Conservation (phyloP, 2,797 vertebrate species). For the Nasua narica region DNA sequence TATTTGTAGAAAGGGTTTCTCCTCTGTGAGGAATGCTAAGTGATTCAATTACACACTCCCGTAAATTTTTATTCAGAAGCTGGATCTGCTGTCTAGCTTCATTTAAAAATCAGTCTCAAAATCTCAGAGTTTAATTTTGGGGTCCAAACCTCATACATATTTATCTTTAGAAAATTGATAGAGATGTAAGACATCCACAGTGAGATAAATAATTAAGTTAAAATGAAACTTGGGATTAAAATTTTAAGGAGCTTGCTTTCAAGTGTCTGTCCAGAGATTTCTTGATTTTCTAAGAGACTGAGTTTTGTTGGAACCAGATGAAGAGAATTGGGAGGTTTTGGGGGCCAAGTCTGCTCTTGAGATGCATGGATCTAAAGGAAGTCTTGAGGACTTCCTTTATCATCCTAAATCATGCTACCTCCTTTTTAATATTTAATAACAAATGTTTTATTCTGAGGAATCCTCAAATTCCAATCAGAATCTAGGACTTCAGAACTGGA, state of each 20-base stretch:
- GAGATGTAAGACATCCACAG: constrained; percentile 18
- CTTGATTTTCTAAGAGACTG: background rate
- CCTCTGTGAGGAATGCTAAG: background rate
- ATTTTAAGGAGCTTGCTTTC: constrained; percentile 19
- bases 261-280: background rate
- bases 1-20: constrained; percentile 13
- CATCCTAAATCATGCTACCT: background rate
- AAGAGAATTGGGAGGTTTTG: background rate
- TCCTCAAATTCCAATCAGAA: background rate
- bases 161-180: constrained; percentile 52
- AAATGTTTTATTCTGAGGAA: background rate
- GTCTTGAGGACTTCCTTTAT: too few relatives aligned
- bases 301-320: background rate
- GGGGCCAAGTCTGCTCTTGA: background rate
- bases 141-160: constrained; percentile 47
- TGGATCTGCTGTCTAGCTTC: constrained; percentile 37
- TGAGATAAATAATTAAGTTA: constrained; percentile 58
- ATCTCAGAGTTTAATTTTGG: constrained; percentile 42
- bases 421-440: constrained; percentile 42
- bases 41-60: constrained; percentile 19
- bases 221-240: constrained; percentile 36
- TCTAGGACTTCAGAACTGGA: background rate
- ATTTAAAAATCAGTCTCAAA: constrained; percentile 64
- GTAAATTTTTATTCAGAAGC: constrained; percentile 36
- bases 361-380: background rate